Conservation (phyloP, 1,140 invertebrate species). For the Drosophila ficusphila region DNA sequence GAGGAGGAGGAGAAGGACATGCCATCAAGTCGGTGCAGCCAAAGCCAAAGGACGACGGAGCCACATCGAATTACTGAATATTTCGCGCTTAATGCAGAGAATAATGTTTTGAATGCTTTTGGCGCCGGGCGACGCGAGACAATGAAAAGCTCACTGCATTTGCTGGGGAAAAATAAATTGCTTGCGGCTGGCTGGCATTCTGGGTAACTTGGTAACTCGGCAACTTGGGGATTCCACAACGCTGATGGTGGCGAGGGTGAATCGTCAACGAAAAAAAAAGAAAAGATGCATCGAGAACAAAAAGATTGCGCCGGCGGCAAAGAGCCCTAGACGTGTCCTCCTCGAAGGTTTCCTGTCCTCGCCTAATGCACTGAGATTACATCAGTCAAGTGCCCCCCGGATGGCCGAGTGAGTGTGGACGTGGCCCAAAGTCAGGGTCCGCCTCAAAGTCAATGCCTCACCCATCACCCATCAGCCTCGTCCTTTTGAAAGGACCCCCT, state of each 20-base stretch:
- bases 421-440: constrained; percentile 45
- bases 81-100: constrained; percentile 34
- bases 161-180: constrained; percentile 44
- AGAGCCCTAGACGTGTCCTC: constrained; percentile 54
- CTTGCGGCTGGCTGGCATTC: constrained; percentile 18
- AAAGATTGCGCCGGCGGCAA: constrained; percentile 43
- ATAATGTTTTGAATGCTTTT: constrained; percentile 42
- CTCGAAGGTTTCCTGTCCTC: constrained; percentile 56
- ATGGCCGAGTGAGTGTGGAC: constrained; percentile 21
- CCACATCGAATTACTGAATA: constrained; percentile 37
- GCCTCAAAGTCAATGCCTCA: constrained; percentile 40
- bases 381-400: constrained; percentile 53
- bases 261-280: constrained; percentile 34
- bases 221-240: not conserved
- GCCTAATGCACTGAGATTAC: constrained; percentile 58
- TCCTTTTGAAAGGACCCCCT: constrained; percentile 11
- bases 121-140: constrained; percentile 25
- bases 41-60: constrained; percentile 4
- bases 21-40: constrained; percentile 13
- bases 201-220: not conserved
- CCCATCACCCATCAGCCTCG: not conserved
- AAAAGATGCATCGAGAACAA: constrained; percentile 55
- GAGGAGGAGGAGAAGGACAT: not conserved
- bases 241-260: constrained; percentile 8
- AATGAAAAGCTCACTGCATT: constrained; percentile 40